Evolutionary conservation across 2,888 invertebrate genomes (phyloP).

Genomic region (Microplitis deprimator): DNA sequence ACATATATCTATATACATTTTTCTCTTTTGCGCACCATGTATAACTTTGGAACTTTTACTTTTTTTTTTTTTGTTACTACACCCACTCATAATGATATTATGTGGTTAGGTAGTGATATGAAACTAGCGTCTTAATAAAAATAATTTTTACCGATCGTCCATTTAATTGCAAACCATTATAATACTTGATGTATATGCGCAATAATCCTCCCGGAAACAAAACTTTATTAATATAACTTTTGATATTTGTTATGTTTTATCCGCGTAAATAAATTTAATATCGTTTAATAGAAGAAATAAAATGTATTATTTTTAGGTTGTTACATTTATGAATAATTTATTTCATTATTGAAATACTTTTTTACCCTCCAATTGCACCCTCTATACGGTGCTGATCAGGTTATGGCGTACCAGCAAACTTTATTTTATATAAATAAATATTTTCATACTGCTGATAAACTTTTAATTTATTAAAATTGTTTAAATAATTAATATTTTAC

Average conservation of each 20-base stretch:
- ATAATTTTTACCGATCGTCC: neutral
- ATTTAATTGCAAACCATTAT: neutral
- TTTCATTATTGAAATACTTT: neutral
- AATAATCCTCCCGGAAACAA: neutral
- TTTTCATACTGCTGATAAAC: too few relatives aligned
- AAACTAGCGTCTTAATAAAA: neutral
- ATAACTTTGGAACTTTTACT: too few relatives aligned
- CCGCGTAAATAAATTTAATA: neutral
- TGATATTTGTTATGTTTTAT: neutral
- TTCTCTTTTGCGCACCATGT: neutral
- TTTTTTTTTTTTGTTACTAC: conserved; percentile 4
- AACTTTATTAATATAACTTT: neutral
- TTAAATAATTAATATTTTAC: too few relatives aligned
- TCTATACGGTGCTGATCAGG: too few relatives aligned
- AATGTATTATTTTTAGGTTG: neutral
- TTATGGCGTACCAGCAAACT: too few relatives aligned
- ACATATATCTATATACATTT: neutral
- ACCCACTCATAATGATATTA: too few relatives aligned
- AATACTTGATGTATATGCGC: neutral
- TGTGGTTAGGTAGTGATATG: too few relatives aligned
- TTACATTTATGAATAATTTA: neutral
- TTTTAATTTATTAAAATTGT: too few relatives aligned
- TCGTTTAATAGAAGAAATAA: neutral
- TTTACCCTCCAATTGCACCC: neutral
- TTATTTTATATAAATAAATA: neutral